These are phyloP conservation scores for Leptura quadrifasciata DNA, from an alignment of 2,888 invertebrate species.

Conservation along the genomic window DNA sequence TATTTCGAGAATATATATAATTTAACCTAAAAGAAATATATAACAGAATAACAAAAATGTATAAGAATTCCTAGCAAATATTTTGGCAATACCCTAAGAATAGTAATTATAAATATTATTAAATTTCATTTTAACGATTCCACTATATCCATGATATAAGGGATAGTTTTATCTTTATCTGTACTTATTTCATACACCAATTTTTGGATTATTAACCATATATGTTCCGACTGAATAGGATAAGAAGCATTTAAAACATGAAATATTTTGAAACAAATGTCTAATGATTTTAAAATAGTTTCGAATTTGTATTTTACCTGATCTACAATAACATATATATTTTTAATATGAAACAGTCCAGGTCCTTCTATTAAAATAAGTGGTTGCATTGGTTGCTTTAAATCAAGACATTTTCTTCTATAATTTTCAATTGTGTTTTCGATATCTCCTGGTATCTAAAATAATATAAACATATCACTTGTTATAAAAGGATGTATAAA, in stretches of 20 bases:
- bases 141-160: constrained; percentile 35
- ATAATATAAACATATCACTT: background rate
- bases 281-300: constrained; percentile 24
- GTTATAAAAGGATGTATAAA: too few species aligned
- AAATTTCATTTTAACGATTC: too few species aligned
- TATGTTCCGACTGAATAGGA: constrained; percentile 30
- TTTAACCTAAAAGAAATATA: too few species aligned
- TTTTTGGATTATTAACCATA: constrained; percentile 44
- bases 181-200: constrained; percentile 37
- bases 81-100: too few species aligned
- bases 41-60: too few species aligned
- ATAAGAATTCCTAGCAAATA: too few species aligned
- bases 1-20: too few species aligned
- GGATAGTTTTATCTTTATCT: constrained; percentile 38
- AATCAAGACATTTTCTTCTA: constrained; percentile 18
- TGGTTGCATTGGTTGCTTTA: constrained; percentile 43
- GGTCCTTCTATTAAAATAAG: constrained; percentile 43
- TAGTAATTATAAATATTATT: too few species aligned
- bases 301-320: constrained; percentile 38
- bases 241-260: constrained; percentile 37
- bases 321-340: constrained; percentile 39
- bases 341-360: constrained; percentile 29
- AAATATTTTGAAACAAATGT: too few species aligned
- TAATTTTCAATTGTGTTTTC: constrained; percentile 13
- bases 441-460: constrained; percentile 37